These are phyloP conservation scores for Timandra comae DNA, from an alignment of 2,888 invertebrate species.

Conservation along the genomic window DNA sequence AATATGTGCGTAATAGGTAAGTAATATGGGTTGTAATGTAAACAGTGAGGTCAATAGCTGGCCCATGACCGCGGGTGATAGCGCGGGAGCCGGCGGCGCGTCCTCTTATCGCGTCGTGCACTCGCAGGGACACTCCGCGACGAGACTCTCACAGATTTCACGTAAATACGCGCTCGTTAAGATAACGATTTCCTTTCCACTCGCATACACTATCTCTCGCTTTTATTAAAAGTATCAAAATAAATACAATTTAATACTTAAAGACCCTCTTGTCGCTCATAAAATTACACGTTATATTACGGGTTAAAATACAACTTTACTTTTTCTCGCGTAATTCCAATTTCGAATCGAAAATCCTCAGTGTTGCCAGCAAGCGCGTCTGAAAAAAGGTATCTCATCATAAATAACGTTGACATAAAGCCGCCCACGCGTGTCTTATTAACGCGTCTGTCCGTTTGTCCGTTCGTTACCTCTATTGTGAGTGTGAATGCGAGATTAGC, in stretches of 20 bases:
- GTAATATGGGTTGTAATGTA: slow-evolving; percentile 47
- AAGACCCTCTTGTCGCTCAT: slow-evolving; percentile 51
- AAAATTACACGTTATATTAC: slow-evolving; percentile 27
- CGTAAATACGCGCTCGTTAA: slow-evolving; percentile 69
- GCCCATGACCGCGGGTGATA: slow-evolving; percentile 62
- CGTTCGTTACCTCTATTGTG: slow-evolving; percentile 75
- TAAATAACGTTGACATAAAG: slow-evolving; percentile 74
- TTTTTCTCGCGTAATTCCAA: slow-evolving; percentile 2
- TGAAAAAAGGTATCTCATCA: slow-evolving; percentile 57
- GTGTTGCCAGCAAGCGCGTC: slow-evolving; percentile 44
- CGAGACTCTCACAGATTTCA: slow-evolving; percentile 65
- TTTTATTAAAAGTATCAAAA: slow-evolving; percentile 58
- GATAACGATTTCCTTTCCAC: slow-evolving; percentile 73
- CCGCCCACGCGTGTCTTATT: slow-evolving; percentile 74
- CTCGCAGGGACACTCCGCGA: slow-evolving; percentile 56
- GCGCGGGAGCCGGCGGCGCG: slow-evolving; percentile 24
- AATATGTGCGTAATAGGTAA: slow-evolving; percentile 49
- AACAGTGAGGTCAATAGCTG: slow-evolving; percentile 72
- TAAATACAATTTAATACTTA: slow-evolving; percentile 45
- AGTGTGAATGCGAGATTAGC: slow-evolving; percentile 70
- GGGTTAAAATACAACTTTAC: slow-evolving; percentile 1
- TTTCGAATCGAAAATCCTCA: slow-evolving; percentile 16
- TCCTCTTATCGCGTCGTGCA: slow-evolving; percentile 62
- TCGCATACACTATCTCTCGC: slow-evolving; percentile 49
- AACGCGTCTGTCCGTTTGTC: slow-evolving; percentile 69